phyloP scores from a whole-genome alignment of 2,888 invertebrate species.

The Theretra japonica region DNA sequence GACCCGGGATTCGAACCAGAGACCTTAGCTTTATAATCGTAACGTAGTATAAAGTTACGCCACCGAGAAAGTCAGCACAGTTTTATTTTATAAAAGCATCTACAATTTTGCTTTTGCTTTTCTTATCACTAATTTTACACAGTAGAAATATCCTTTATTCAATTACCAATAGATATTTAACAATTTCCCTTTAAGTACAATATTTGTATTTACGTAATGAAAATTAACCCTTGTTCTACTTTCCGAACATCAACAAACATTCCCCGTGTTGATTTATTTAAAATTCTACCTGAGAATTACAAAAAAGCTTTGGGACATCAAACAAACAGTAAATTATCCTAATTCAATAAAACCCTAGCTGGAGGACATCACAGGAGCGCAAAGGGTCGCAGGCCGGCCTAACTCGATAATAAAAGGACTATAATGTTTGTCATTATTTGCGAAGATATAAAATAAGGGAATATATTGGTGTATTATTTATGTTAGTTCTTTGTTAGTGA shows the following conservation, averaged over 20 bases:
- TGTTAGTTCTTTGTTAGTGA: not conserved
- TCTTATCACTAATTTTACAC: too few relatives aligned
- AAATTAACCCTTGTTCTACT: not conserved
- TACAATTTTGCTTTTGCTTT: too few relatives aligned
- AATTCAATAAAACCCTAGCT: constrained; percentile 63
- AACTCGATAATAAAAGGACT: constrained; percentile 69
- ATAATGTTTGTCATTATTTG: constrained; percentile 58
- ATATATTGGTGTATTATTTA: constrained; percentile 17
- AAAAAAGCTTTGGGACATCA: constrained; percentile 57
- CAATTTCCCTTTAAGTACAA: not conserved
- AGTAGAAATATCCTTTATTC: too few relatives aligned
- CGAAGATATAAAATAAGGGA: constrained; percentile 50
- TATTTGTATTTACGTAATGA: not conserved
- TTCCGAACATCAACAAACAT: not conserved
- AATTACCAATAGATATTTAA: too few relatives aligned
- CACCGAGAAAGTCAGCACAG: too few relatives aligned
- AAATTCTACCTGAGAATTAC: constrained; percentile 36
- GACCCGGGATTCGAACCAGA: too few relatives aligned
- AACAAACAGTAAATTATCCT: constrained; percentile 73
- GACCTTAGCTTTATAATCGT: too few relatives aligned
- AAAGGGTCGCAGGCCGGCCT: constrained; percentile 54
- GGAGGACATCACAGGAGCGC: constrained; percentile 35
- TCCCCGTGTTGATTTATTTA: constrained; percentile 21
- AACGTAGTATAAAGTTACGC: too few relatives aligned
- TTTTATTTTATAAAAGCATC: too few relatives aligned